Evolutionary conservation across 2,888 invertebrate genomes (phyloP), one percentile per base, ranked within the genome.

Genomic region (Psylliodes chrysocephalus): DNA sequence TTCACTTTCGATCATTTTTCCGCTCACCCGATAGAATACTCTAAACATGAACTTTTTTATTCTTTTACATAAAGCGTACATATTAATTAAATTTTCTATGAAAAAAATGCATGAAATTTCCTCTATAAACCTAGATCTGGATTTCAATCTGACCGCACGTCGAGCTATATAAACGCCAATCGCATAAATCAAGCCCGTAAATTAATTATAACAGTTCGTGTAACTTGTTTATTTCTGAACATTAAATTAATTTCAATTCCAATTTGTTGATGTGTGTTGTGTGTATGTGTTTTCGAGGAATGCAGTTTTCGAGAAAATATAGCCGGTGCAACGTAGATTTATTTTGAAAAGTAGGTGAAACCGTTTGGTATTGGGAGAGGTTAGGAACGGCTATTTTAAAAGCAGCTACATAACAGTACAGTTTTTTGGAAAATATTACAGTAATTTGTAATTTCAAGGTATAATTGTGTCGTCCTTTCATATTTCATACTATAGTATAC

Each of bases 131-230:
- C n/a, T n/a, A n/a, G n/a, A n/a, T n/a, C n/a, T n/a, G 4, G 7
- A 7, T 33, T 33, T 33, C 10, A 33, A 33, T 33, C 33, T 33
- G 4, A 33, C 10, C 25, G 10, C 10, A 33, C 2, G 6, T 33
- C 33, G n/a, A 25, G 33, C 7, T 33, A 33, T 2, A 33, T 33
- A 33, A 5, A 2, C 10, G 33, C 33, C 6, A 33, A n/a, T n/a
- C n/a, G n/a, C n/a, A 33, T 33, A 33, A 10, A 35, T 35, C 6
- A n/a, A 35, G 14, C 2, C 2, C 2, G 35, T 35, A n/a, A 10
- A 60, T 60, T 57, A 65, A 61, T 65, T 65, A 61, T 65, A 61
- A 53, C 57, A 61, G 64, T 65, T 61, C 57, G 57, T 65, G 61
- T 42, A 61, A 57, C 64, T 65, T 65, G 60, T 65, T 65, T 57